Percentiles rank a stretch among this genome's conserved stretches.
phyloP scores from a whole-genome alignment of 2,888 invertebrate genomes.

The Linnaemya vulpina region DNA sequence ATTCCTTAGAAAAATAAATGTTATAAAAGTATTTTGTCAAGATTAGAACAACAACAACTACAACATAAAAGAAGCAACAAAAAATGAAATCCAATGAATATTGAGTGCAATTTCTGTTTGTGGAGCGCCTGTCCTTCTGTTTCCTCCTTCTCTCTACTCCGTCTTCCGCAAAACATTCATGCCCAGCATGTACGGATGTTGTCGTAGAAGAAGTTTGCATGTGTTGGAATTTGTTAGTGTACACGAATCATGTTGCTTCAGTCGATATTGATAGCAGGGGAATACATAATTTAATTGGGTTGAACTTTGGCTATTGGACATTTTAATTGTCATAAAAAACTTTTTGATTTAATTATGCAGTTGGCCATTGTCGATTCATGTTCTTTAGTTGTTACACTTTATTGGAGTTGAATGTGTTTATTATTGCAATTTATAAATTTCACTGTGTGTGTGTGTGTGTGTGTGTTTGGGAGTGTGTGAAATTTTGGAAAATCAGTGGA shows the following conservation, averaged over 20 bases:
- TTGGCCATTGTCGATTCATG: constrained; percentile 26
- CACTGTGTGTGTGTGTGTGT: too few relatives aligned
- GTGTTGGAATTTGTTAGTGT: not conserved
- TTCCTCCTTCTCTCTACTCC: not conserved
- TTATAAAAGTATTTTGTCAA: too few relatives aligned
- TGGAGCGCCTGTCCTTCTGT: not conserved
- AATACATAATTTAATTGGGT: constrained; percentile 60
- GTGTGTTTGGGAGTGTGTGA: too few relatives aligned
- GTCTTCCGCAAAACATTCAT: not conserved
- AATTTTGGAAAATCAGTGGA: not conserved
- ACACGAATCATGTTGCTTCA: not conserved
- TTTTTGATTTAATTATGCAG: constrained; percentile 60
- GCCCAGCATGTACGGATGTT: too few relatives aligned
- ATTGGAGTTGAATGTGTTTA: constrained; percentile 44
- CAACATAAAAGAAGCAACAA: constrained; percentile 30
- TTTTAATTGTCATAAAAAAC: constrained; percentile 56
- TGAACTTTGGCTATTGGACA: constrained; percentile 61
- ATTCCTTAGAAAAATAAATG: too few relatives aligned
- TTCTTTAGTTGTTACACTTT: constrained; percentile 14
- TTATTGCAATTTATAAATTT: not conserved
- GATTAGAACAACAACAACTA: not conserved
- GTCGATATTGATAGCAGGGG: constrained; percentile 41
- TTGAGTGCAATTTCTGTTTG: constrained; percentile 2
- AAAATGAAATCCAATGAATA: constrained; percentile 4
- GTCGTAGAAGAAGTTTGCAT: not conserved